These are phyloP conservation scores for Melanotaenia boesemani DNA, from an alignment of 2,797 vertebrate genomes.

Conservation along the genomic window DNA sequence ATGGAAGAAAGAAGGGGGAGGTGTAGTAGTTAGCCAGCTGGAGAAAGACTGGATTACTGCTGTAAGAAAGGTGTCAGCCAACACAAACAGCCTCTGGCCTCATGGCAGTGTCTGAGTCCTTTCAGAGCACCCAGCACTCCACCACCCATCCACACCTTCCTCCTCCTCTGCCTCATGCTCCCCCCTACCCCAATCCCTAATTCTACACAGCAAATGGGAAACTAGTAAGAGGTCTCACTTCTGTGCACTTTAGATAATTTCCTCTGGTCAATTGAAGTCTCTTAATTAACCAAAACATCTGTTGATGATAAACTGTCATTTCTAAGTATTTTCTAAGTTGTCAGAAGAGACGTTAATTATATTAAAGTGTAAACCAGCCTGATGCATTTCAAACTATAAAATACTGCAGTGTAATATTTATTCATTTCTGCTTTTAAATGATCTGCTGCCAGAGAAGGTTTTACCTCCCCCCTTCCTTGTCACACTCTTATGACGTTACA, in stretches of 20 bases:
- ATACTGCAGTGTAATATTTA: not conserved
- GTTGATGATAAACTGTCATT: not conserved
- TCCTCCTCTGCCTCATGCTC: conserved; percentile 1
- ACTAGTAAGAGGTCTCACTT: conserved; percentile 6
- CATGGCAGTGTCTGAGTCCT: conserved; percentile 65
- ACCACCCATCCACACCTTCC: conserved; percentile 43
- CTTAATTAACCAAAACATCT: not conserved
- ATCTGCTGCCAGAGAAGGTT: not conserved
- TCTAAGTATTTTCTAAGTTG: not conserved
- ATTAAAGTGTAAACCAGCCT: not conserved
- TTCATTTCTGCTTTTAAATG: not conserved
- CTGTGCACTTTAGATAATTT: conserved; percentile 12
- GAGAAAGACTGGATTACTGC: conserved; percentile 78
- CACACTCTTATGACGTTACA: not conserved
- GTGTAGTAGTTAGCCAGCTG: conserved; percentile 67
- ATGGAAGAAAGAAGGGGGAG: conserved; percentile 47
- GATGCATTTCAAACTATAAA: not conserved
- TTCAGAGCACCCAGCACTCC: conserved; percentile 50
- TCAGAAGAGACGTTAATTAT: not conserved
- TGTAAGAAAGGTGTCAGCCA: conserved; percentile 80
- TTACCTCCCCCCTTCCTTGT: too few species aligned
- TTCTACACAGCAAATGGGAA: conserved; percentile 33
- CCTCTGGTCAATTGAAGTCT: not conserved
- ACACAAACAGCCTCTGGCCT: conserved; percentile 76
- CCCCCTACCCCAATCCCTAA: conserved; percentile 9